Evolutionary conservation across 53 echinoderm and acorn worm genomes (phyloP).

Genomic region (Astropecten irregularis): DNA sequence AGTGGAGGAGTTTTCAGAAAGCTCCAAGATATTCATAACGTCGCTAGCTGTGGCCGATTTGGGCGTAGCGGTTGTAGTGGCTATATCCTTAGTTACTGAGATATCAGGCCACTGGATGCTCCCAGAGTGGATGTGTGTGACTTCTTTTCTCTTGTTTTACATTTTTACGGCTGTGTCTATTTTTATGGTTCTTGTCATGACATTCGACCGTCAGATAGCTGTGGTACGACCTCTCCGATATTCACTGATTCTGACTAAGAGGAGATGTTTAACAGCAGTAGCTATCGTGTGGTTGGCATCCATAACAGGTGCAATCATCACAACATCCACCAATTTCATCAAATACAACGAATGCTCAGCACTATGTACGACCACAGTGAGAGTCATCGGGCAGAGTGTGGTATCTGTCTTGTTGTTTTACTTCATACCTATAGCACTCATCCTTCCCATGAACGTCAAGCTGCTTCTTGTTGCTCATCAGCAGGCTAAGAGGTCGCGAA

Average conservation of each 20-base stretch:
- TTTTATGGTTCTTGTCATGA: constrained; percentile 21
- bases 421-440: constrained; percentile 17
- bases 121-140: constrained; percentile 7
- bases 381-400: background rate
- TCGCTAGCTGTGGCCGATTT: constrained; percentile 39
- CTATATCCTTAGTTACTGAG: constrained; percentile 5
- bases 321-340: background rate
- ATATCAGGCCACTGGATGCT: constrained; percentile 3
- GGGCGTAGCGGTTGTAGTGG: constrained; percentile 27
- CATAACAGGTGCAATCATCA: background rate
- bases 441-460: constrained; percentile 8
- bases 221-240: constrained; percentile 31
- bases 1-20: constrained; percentile 8
- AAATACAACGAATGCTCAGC: constrained; percentile 33
- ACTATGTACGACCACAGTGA: background rate
- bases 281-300: background rate
- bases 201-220: constrained; percentile 23
- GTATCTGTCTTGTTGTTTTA: background rate
- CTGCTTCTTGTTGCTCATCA: constrained; percentile 23
- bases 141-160: constrained; percentile 10
- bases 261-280: background rate
- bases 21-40: constrained; percentile 28
- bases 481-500: constrained; percentile 4
- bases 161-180: constrained; percentile 44
- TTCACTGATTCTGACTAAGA: constrained; percentile 14